Evolutionary conservation across 2,113 vertebrate genomes (phyloP), one percentile per base, ranked within the genome.

Genomic region (Hydrolagus affinis): DNA sequence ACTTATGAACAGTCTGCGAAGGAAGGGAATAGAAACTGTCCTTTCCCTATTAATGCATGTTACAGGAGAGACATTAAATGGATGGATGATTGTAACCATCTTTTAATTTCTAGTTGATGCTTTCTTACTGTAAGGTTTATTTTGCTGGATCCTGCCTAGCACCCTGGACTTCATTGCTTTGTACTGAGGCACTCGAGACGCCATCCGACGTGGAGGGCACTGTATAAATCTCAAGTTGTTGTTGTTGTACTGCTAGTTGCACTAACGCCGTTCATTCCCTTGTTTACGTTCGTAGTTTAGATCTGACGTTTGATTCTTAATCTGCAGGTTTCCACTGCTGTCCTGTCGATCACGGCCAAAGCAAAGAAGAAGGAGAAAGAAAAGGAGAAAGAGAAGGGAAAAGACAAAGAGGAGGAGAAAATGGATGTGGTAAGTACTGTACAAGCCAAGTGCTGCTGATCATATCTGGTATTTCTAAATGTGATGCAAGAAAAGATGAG

Each of bases 291-390:
- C 44, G 44, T 44, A 83, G 17, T 66, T 66, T 30, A 66, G 60
- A 28, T 3, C 32, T 32, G 62, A 64, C 0, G 62, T n/a, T 78
- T 68, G 2, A 85, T 77, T 89, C 12, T 91, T 90, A 25, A 17
- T 85, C 9, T 90, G 74, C 87, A 99, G 98, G 97, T 99, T 88
- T 99, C 98, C 86, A 98, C 98, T 2, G 98, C 98, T 78, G 97
- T 99, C 89, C 92, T 99, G 85, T 99, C 98, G 90, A 99, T 99
- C 92, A 99, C 98, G 62, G 98, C 98, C 88, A 99, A 99, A 91
- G 97, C 97, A 87, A 99, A 99, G 93, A 99, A 99, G 92, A 99
- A 99, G 88, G 97, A 98, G 88, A 99, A 98, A 90, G 98, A 98
- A 75, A 95, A 97, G 85, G 96, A 99, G 85, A 98, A 97, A 87